Percentiles rank a stretch among this genome's conserved stretches.
phyloP scores from a whole-genome alignment of 2,888 invertebrate species.

The Acronicta alni region DNA sequence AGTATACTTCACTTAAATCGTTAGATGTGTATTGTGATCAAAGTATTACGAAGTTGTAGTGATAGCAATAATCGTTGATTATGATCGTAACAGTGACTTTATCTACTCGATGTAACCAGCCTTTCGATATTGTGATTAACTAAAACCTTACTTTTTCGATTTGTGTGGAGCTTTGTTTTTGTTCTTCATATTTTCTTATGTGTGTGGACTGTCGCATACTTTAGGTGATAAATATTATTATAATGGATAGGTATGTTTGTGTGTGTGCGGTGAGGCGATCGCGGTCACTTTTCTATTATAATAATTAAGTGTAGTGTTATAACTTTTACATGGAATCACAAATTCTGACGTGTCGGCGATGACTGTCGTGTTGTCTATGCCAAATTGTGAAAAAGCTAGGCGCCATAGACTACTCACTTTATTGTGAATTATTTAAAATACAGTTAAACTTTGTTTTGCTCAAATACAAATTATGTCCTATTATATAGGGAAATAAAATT shows the following conservation, averaged over 20 bases:
- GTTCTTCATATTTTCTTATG: conserved; percentile 59
- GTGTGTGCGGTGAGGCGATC: conserved; percentile 78
- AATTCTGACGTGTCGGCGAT: conserved; percentile 73
- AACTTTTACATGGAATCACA: conserved; percentile 87
- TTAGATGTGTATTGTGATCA: conserved; percentile 80
- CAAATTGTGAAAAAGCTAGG: conserved; percentile 35
- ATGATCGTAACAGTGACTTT: conserved; percentile 66
- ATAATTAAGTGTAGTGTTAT: conserved; percentile 85
- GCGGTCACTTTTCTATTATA: conserved; percentile 77
- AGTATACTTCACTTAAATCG: conserved; percentile 61
- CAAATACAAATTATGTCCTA: conserved; percentile 49
- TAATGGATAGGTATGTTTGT: conserved; percentile 59
- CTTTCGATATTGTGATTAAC: conserved; percentile 53
- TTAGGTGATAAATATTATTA: conserved; percentile 68
- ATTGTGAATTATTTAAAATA: conserved; percentile 38
- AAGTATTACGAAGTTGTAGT: conserved; percentile 84
- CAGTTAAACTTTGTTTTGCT: conserved; percentile 52
- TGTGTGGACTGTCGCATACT: conserved; percentile 67
- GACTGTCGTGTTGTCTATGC: conserved; percentile 69
- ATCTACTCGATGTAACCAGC: conserved; percentile 55
- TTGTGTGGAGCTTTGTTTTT: conserved; percentile 57
- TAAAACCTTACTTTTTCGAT: conserved; percentile 43
- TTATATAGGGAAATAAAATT: conserved; percentile 26
- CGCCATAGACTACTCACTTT: conserved; percentile 43
- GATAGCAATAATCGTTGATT: conserved; percentile 79